phyloP scores from a whole-genome alignment of 1,140 invertebrate genomes.

The Diabrotica virgifera region DNA sequence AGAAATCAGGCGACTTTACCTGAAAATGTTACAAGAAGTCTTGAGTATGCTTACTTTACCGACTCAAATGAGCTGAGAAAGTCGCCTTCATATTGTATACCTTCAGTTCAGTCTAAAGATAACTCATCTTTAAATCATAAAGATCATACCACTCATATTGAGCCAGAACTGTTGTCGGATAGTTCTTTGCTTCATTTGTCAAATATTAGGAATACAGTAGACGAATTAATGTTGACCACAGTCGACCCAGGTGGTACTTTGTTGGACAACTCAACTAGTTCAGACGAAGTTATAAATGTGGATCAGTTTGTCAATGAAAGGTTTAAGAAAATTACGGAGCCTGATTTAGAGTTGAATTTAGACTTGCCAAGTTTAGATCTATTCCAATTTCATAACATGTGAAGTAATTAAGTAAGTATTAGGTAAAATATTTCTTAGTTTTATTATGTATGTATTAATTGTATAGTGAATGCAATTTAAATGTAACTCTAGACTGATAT shows the following conservation, averaged over 20 bases:
- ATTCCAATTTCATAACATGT: constrained; percentile 41
- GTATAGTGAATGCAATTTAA: too few relatives aligned
- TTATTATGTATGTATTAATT: too few relatives aligned
- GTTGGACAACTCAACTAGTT: constrained; percentile 41
- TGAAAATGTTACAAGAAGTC: background rate
- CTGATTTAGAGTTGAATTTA: constrained; percentile 38
- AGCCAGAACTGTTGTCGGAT: constrained; percentile 32
- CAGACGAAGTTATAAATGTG: constrained; percentile 46
- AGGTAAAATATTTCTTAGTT: too few relatives aligned
- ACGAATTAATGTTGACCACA: constrained; percentile 40
- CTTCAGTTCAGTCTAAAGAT: background rate
- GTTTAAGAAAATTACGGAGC: constrained; percentile 43
- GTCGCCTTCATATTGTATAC: background rate
- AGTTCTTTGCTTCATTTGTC: constrained; percentile 31
- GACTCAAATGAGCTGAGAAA: background rate
- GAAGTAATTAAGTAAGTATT: background rate
- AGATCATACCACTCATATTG: constrained; percentile 7
- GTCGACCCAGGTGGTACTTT: constrained; percentile 33
- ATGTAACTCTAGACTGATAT: too few relatives aligned
- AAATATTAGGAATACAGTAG: constrained; percentile 31
- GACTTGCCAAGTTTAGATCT: constrained; percentile 42
- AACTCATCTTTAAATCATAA: background rate
- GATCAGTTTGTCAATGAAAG: constrained; percentile 47
- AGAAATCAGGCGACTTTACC: too few relatives aligned
- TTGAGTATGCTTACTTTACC: background rate